Evolutionary conservation across 2,797 vertebrate genomes (phyloP).

Genomic region (Apogon hyalosoma): DNA sequence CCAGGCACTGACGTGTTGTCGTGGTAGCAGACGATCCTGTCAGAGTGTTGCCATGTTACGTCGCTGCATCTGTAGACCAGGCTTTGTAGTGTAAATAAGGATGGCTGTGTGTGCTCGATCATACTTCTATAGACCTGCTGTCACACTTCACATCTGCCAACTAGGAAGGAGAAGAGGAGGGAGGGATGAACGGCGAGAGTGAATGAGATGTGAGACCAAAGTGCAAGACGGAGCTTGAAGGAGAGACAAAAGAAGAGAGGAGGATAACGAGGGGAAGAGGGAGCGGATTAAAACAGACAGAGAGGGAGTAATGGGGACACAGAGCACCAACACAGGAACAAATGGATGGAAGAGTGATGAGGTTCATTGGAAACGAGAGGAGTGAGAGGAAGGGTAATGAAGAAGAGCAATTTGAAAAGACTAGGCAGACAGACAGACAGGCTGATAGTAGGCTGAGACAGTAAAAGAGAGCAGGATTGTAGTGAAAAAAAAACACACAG

Average conservation of each 20-base stretch:
- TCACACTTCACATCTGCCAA: slow-evolving; percentile 65
- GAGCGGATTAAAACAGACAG: slow-evolving; percentile 55
- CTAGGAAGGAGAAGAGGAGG: background rate
- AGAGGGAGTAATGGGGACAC: slow-evolving; percentile 52
- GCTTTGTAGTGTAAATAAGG: slow-evolving; percentile 80
- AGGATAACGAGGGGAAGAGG: slow-evolving; percentile 50
- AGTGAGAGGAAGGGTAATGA: slow-evolving; percentile 23
- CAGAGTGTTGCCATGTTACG: slow-evolving; percentile 65
- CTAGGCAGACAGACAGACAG: slow-evolving; percentile 17
- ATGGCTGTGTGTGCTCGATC: slow-evolving; percentile 39
- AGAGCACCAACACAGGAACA: slow-evolving; percentile 36
- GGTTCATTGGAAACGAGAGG: slow-evolving; percentile 46
- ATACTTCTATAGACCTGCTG: slow-evolving; percentile 57
- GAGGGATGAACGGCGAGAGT: slow-evolving; percentile 17
- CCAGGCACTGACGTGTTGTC: slow-evolving; percentile 67
- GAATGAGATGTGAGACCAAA: slow-evolving; percentile 53
- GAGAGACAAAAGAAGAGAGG: slow-evolving; percentile 38
- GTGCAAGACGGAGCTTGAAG: slow-evolving; percentile 44
- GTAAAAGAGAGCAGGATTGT: slow-evolving; percentile 10
- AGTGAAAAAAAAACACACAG: slow-evolving; percentile 14
- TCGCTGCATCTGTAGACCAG: slow-evolving; percentile 54
- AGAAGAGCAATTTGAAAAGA: slow-evolving; percentile 39
- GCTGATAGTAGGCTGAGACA: background rate
- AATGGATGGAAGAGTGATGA: slow-evolving; percentile 46
- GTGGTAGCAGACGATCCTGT: slow-evolving; percentile 68